Evolutionary conservation across 92 coral and sea anemone species (phyloP).

Genomic region (Umimayanthus kanabou): DNA sequence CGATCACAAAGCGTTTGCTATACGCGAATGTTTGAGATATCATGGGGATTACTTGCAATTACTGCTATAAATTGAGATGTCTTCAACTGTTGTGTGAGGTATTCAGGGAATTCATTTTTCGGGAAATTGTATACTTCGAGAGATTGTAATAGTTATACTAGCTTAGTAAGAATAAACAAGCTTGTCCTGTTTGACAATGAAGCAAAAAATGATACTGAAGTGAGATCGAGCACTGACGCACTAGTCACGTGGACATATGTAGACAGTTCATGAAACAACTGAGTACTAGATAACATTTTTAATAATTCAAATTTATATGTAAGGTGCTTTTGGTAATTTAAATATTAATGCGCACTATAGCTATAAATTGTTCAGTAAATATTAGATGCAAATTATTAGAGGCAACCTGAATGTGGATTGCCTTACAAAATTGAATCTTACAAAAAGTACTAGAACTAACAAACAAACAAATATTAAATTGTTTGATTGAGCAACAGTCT

Average conservation of each 20-base stretch:
- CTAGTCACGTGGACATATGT: no score
- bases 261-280: no score
- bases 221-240: no score
- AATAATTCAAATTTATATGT: no score
- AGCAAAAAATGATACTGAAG: background rate
- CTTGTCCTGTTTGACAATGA: background rate
- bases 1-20: background rate
- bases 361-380: no score
- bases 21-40: constrained; percentile 2
- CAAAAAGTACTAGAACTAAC: background rate
- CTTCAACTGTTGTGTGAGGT: background rate
- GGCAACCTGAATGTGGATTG: no score
- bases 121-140: background rate
- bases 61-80: background rate
- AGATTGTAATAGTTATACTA: background rate
- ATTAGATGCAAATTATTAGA: no score
- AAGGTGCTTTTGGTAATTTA: no score
- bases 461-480: background rate
- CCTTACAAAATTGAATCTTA: no score
- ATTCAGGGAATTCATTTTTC: background rate
- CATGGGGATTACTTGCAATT: background rate
- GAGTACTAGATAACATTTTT: no score
- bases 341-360: background rate
- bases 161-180: background rate
- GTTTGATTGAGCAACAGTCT: no score